Percentiles rank a stretch among this genome's conserved stretches.
phyloP scores from a whole-genome alignment of 2,888 invertebrate genomes.

The Ephialtes manifestator region DNA sequence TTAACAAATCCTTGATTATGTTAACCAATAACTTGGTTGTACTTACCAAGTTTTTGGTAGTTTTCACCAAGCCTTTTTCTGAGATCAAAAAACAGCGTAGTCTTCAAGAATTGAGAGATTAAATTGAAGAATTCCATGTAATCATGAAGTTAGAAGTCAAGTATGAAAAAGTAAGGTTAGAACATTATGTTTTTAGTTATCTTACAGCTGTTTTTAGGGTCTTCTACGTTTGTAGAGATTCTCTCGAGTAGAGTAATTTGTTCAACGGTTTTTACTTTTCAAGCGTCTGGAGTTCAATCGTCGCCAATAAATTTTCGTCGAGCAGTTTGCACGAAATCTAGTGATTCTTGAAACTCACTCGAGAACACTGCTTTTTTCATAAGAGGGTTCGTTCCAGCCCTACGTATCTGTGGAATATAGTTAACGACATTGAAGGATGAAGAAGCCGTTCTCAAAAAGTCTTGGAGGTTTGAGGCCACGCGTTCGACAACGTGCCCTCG shows the following conservation, averaged over 20 bases:
- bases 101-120: no score
- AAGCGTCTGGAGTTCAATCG: background rate
- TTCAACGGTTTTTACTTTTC: background rate
- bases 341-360: background rate
- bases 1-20: no score
- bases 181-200: background rate
- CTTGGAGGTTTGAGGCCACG: background rate
- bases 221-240: background rate
- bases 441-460: constrained; percentile 46
- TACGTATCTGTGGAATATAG: constrained; percentile 44
- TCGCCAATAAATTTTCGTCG: constrained; percentile 12
- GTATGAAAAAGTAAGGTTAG: background rate
- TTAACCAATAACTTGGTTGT: no score
- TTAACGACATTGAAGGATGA: constrained; percentile 74
- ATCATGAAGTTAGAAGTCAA: no score
- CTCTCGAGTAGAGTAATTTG: background rate
- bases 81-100: no score
- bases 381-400: background rate
- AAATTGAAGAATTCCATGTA: no score
- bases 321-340: background rate
- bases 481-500: background rate
- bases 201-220: background rate
- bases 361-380: constrained; percentile 5
- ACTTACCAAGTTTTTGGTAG: no score
- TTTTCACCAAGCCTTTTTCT: no score